phyloP scores from a whole-genome alignment of 2,888 invertebrate species.

The Phragmatobia fuliginosa region DNA sequence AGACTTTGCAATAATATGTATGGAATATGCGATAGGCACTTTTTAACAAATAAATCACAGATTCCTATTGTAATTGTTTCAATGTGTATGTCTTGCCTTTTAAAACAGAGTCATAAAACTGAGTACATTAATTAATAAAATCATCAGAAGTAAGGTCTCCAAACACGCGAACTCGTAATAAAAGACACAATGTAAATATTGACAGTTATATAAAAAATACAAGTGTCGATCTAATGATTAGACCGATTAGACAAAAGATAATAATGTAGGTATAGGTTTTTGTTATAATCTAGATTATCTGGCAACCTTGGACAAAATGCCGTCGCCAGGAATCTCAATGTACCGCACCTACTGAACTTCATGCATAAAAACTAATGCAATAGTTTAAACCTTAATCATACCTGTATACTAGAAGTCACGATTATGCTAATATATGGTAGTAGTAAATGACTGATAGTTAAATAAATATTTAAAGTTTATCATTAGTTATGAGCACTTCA shows the following conservation, averaged over 20 bases:
- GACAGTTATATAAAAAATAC: neutral
- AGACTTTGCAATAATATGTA: too few species aligned
- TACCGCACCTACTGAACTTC: conserved; percentile 39
- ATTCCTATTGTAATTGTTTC: too few species aligned
- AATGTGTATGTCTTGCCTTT: neutral
- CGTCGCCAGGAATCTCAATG: conserved; percentile 44
- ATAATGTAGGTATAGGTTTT: conserved; percentile 38
- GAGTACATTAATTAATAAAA: conserved; percentile 9
- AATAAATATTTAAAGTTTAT: neutral
- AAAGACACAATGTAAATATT: neutral
- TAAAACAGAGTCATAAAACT: conserved; percentile 11
- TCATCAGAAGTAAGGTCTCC: conserved; percentile 20
- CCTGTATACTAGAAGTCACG: neutral
- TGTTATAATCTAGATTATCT: conserved; percentile 25
- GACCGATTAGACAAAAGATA: conserved; percentile 38
- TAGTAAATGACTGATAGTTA: neutral
- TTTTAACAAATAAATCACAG: neutral
- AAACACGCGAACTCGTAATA: conserved; percentile 22
- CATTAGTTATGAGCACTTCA: neutral
- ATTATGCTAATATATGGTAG: neutral
- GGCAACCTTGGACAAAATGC: conserved; percentile 45
- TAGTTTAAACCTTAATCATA: neutral
- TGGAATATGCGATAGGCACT: neutral
- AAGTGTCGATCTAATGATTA: neutral
- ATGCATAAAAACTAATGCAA: conserved; percentile 17